These are phyloP conservation scores for Pseudopleuronectes americanus DNA, from an alignment of 2,797 vertebrate species.

Conservation along the genomic window DNA sequence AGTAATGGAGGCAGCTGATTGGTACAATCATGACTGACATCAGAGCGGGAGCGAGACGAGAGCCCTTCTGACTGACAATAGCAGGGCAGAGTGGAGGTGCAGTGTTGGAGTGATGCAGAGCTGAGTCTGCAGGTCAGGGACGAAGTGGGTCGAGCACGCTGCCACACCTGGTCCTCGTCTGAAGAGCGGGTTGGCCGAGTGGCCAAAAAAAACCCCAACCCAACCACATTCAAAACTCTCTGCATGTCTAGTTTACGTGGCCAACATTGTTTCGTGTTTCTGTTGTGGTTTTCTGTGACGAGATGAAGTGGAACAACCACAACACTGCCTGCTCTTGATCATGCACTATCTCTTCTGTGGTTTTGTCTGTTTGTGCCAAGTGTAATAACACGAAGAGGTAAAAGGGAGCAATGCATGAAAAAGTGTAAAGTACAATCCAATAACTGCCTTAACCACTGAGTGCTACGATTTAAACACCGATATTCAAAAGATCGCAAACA, in stretches of 20 bases:
- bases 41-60: slow-evolving; percentile 41
- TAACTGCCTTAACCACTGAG: background rate
- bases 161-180: slow-evolving; percentile 71
- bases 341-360: background rate
- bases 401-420: no score
- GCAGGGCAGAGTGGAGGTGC: slow-evolving; percentile 50
- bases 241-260: slow-evolving; percentile 18
- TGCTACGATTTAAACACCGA: slow-evolving; percentile 4
- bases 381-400: slow-evolving; percentile 3
- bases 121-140: slow-evolving; percentile 53
- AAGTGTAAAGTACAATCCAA: background rate
- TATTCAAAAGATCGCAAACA: background rate
- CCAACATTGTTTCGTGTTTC: slow-evolving; percentile 6
- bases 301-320: slow-evolving; percentile 5
- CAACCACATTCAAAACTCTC: slow-evolving; percentile 43
- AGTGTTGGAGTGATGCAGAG: slow-evolving; percentile 54
- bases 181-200: slow-evolving; percentile 59
- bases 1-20: slow-evolving; percentile 37
- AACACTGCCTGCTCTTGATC: background rate
- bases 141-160: slow-evolving; percentile 56
- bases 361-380: slow-evolving; percentile 4
- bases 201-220: slow-evolving; percentile 57
- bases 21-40: slow-evolving; percentile 54
- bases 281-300: background rate
- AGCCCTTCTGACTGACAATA: slow-evolving; percentile 50